Base-by-base conservation (phyloP, 2,888 invertebrate genomes). In the Aspidiotus rigidus region DNA sequence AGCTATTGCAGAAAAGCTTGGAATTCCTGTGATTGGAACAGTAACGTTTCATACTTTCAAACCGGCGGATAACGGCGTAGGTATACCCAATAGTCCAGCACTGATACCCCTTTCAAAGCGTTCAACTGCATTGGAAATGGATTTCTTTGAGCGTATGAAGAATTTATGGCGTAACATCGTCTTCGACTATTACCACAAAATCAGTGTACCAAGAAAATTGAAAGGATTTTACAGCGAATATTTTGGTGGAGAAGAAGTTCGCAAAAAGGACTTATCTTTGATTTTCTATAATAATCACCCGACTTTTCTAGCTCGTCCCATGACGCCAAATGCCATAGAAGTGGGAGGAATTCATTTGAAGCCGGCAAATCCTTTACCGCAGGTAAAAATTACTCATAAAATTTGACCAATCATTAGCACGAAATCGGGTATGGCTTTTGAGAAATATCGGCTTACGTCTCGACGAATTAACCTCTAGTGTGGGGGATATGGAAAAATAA, bases 221-320 rank as follows among this genome's bases (percentile, higher is more conserved):
- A n/a, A 56, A 41, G n/a, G 41, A 39, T 56, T 64, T 56, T 40
- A 64, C 54, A 10, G 40, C 28, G n/a, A 40, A 6, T 0, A 64
- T 56, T 66, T 13, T n/a, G 15, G 11, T 0, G 17, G 40, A 28
- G 17, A 39, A 8, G n/a, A 6, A 5, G 17, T n/a, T 11, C 41
- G 41, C 1, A 15, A 66, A 8, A 57, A 17, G 8, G 15, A 54
- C 1, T 16, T 57, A 16, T 44, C 57, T 1, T 57, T 66, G 15
- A 40, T 55, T 17, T 66, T 66, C 15, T 42, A 56, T 17, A 66
- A 66, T 10, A 66, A 66, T 17, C 64, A 66, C 28, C 42, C 64
- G 11, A 57, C 39, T 15, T 44, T 66, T 15, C 15, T 66, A 7
- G 16, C 64, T 40, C 54, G 64, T 44, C 57, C 64, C 11, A 39